Evolutionary conservation across 1,140 invertebrate species (phyloP).

Genomic region (Trachymyrmex septentrionalis): DNA sequence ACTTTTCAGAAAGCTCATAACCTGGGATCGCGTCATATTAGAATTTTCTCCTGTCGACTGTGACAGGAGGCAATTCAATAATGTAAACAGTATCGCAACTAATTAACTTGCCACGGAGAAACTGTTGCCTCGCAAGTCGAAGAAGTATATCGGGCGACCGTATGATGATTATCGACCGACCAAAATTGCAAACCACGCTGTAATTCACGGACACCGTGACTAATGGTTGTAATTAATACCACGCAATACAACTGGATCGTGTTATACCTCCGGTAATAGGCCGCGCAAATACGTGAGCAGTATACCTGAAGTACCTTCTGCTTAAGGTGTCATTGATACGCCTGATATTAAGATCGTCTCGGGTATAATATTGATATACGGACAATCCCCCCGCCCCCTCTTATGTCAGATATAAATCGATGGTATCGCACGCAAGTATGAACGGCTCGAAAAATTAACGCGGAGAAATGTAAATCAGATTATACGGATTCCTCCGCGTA

Average conservation of each 20-base stretch:
- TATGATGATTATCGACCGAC: slow-evolving; percentile 52
- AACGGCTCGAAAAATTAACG: neutral
- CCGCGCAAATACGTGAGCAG: slow-evolving; percentile 46
- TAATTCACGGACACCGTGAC: slow-evolving; percentile 62
- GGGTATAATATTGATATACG: slow-evolving; percentile 51
- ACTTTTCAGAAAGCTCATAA: neutral
- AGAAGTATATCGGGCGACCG: slow-evolving; percentile 41
- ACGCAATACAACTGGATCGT: slow-evolving; percentile 47
- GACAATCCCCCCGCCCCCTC: neutral
- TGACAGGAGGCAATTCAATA: slow-evolving; percentile 30
- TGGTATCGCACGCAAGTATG: too few relatives aligned
- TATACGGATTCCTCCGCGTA: neutral
- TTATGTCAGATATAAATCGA: slow-evolving; percentile 13
- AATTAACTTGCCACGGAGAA: slow-evolving; percentile 43
- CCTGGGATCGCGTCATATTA: neutral
- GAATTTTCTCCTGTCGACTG: neutral
- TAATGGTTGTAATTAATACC: slow-evolving; percentile 67
- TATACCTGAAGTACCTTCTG: slow-evolving; percentile 18
- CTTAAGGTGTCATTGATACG: slow-evolving; percentile 47
- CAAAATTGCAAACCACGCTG: slow-evolving; percentile 56
- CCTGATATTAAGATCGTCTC: slow-evolving; percentile 48
- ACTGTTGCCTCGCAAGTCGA: slow-evolving; percentile 41
- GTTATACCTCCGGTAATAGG: slow-evolving; percentile 45
- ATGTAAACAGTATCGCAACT: slow-evolving; percentile 49
- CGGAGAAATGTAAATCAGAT: neutral